Evolutionary conservation across 2,888 invertebrate genomes (phyloP).

Genomic region (Steinernema scapterisci): DNA sequence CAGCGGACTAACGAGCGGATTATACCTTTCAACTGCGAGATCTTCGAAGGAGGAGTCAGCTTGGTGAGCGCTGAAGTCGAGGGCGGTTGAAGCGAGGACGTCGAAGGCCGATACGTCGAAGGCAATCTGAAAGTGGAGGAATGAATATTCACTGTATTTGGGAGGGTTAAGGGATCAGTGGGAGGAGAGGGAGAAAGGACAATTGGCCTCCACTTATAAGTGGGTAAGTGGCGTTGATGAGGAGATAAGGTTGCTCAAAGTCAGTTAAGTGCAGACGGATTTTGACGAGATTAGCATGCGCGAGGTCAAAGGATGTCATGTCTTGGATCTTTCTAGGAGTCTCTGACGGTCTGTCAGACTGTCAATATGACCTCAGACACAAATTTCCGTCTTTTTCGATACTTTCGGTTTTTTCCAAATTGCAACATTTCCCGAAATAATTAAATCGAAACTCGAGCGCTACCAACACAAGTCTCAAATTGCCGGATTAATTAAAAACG

Average conservation of each 20-base stretch:
- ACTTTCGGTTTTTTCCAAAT: background rate
- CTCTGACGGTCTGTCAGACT: no score
- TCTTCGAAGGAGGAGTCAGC: constrained; percentile 31
- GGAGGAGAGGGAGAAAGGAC: background rate
- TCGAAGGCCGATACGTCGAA: constrained; percentile 17
- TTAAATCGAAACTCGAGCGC: constrained; percentile 13
- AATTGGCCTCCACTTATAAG: background rate
- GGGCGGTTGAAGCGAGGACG: constrained; percentile 14
- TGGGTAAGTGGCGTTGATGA: background rate
- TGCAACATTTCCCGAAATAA: background rate
- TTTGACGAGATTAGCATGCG: constrained; percentile 29
- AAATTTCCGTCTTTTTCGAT: no score
- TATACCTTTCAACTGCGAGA: constrained; percentile 29
- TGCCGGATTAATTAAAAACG: constrained; percentile 22
- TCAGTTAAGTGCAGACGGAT: constrained; percentile 29
- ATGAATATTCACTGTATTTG: background rate
- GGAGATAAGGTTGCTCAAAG: constrained; percentile 28
- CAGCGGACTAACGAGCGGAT: constrained; percentile 1
- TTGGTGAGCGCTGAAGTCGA: constrained; percentile 10
- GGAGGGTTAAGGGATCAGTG: background rate
- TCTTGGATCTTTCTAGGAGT: background rate
- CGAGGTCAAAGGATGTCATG: background rate
- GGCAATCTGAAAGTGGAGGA: background rate
- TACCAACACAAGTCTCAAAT: constrained; percentile 6
- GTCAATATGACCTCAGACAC: no score